A percentile compares a stretch with the other conserved stretches of the same genome.
phyloP scores from a whole-genome alignment of 2,797 vertebrate species.

The Mionectes olivaceus region DNA sequence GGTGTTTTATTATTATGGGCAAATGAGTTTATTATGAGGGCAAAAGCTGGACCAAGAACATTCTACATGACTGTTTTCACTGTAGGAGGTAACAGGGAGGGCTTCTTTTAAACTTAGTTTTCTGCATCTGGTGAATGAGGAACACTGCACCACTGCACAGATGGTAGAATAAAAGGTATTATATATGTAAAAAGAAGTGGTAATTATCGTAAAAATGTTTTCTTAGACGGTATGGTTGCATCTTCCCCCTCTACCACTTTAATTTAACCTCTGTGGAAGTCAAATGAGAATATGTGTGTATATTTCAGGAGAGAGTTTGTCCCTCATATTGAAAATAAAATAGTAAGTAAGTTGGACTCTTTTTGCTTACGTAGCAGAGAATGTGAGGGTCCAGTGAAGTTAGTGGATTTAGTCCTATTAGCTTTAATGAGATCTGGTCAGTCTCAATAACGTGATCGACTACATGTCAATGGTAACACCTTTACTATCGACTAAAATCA shows the following conservation, averaged over 20 bases:
- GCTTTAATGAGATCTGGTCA: neutral
- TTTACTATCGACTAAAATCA: neutral
- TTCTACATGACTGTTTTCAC: neutral
- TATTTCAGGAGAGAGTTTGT: neutral
- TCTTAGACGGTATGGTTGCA: neutral
- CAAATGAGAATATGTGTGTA: rapidly evolving
- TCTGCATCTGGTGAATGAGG: neutral
- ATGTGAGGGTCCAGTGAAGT: neutral
- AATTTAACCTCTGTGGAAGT: neutral
- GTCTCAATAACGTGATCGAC: neutral
- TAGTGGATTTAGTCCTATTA: neutral
- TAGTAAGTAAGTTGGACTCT: neutral
- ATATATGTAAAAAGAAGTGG: neutral
- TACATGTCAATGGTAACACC: neutral
- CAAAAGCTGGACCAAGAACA: neutral
- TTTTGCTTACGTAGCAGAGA: neutral
- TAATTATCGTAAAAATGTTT: neutral
- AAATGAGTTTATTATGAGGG: neutral
- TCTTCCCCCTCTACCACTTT: neutral
- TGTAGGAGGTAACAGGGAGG: neutral
- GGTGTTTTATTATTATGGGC: neutral
- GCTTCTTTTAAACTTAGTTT: neutral
- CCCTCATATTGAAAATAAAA: neutral
- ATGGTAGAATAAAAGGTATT: neutral
- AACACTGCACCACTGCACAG: neutral